These are phyloP conservation scores for Nylanderia fulva DNA, from an alignment of 1,140 invertebrate genomes.

Conservation along the genomic window DNA sequence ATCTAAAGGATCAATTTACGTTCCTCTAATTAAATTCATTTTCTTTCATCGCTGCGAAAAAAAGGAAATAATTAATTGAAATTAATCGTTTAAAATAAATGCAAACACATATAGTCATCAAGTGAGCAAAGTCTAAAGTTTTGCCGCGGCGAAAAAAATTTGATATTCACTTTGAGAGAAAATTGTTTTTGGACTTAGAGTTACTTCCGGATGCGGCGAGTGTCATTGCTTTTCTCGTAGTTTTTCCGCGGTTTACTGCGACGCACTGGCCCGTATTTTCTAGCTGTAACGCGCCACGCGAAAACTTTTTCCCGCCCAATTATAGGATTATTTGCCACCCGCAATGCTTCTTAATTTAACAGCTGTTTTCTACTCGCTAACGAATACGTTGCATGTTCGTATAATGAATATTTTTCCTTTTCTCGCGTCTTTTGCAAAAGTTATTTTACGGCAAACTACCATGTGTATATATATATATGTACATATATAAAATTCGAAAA, in stretches of 20 bases:
- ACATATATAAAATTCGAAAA: background rate
- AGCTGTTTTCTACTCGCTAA: conserved; percentile 33
- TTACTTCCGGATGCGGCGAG: conserved; percentile 37
- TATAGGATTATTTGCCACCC: conserved; percentile 54
- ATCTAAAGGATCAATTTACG: background rate
- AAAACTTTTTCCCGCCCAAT: conserved; percentile 45
- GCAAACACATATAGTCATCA: conserved; percentile 2
- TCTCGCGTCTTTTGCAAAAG: background rate
- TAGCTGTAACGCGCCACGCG: background rate
- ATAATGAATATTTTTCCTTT: conserved; percentile 50
- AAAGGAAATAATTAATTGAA: conserved; percentile 33
- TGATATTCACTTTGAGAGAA: conserved; percentile 42
- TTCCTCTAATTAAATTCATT: background rate
- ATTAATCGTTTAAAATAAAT: conserved; percentile 16
- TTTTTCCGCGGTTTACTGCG: conserved; percentile 28
- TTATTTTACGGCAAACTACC: conserved; percentile 20
- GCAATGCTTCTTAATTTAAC: conserved; percentile 60
- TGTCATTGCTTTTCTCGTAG: conserved; percentile 40
- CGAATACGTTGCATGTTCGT: conserved; percentile 22
- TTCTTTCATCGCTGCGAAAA: background rate
- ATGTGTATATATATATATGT: too few relatives aligned
- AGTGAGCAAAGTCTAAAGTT: conserved; percentile 9
- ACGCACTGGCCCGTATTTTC: conserved; percentile 33
- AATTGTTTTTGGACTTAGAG: conserved; percentile 39
- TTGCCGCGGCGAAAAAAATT: conserved; percentile 24